Base-by-base conservation (phyloP, 2,797 vertebrate species). In the Sebastes oblongus region DNA sequence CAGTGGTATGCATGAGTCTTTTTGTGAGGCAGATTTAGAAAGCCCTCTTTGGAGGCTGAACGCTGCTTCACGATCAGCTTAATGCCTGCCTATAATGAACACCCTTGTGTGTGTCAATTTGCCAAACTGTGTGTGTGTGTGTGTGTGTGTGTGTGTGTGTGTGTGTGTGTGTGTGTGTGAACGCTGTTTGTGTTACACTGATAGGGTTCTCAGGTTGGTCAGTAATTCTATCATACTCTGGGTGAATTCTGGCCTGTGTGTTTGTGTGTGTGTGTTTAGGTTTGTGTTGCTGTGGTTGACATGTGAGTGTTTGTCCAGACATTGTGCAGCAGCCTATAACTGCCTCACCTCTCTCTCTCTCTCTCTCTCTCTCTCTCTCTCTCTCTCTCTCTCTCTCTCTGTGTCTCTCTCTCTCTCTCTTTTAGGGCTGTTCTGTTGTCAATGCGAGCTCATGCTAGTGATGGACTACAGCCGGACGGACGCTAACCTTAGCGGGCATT, bases 1-100 rank as follows among this genome's bases (percentile, higher is more conserved):
- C 92, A 89, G 69, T 95, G 95, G 94, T 94, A 95, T 96, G 95
- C 90, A 88, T 75, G 88, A 91, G 92, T 86, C 88, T 95, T 95
- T 95, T 94, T 94, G 94, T 95, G 90, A 91, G 91, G 93, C 92
- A 94, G 94, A 94, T 95, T 96, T 94, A 94, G 92, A 96, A 95
- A 95, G 92, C 91, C 88, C 90, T 92, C 93, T 95, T 94, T 95
- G 93, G 92, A 95, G 90, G 30, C 88, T 93, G 93, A 89, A 92
- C 87, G 81, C 90, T 87, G 91, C 90, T 84, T 91, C 93, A 95
- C 95, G 95, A 95, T 95, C 94, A 95, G 93, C 94, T 94, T 95
- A 95, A 95, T 95, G 93, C 93, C 78, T 89, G 84, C 87, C 87
- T 85, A 92, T 91, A 93, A 94, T 96, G 94, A 95, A 95, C 93